These are phyloP conservation scores for Melanotaenia trifasciata DNA, from an alignment of 2,797 vertebrate species.

Conservation along the genomic window DNA sequence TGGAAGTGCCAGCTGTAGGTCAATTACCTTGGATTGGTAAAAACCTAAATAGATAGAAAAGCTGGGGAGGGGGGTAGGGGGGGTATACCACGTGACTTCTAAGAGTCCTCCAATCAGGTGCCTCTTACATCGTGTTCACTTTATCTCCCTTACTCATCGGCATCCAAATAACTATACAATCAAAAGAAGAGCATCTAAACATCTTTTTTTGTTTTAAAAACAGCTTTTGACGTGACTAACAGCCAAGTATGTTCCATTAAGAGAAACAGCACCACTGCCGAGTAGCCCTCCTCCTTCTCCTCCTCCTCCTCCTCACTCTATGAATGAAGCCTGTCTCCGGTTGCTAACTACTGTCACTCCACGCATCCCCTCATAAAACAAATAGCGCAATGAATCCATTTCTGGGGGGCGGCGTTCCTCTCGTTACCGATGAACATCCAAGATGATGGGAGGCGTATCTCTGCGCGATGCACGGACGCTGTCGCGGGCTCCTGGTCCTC, in stretches of 20 bases:
- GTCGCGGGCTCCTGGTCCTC: slow-evolving; percentile 63
- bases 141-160: slow-evolving; percentile 55
- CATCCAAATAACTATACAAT: slow-evolving; percentile 60
- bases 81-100: slow-evolving; percentile 79
- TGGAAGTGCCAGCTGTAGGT: slow-evolving; percentile 10
- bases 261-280: slow-evolving; percentile 38
- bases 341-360: slow-evolving; percentile 67
- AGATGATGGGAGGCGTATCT: slow-evolving; percentile 60
- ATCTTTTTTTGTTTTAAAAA: not conserved
- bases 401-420: slow-evolving; percentile 23
- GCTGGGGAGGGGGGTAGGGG: slow-evolving; percentile 45
- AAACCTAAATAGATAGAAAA: slow-evolving; percentile 42
- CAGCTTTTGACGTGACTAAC: not conserved
- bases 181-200: slow-evolving; percentile 27
- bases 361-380: slow-evolving; percentile 42
- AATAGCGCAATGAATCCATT: slow-evolving; percentile 51
- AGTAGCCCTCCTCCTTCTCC: slow-evolving; percentile 33
- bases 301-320: slow-evolving; percentile 45
- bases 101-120: slow-evolving; percentile 77
- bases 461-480: slow-evolving; percentile 56
- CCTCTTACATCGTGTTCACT: slow-evolving; percentile 60
- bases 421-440: slow-evolving; percentile 49
- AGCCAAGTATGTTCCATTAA: slow-evolving; percentile 20
- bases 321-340: slow-evolving; percentile 72
- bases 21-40: slow-evolving; percentile 49